Evolutionary conservation across 1,140 invertebrate species (phyloP).

Genomic region (Probaryconus sp.): DNA sequence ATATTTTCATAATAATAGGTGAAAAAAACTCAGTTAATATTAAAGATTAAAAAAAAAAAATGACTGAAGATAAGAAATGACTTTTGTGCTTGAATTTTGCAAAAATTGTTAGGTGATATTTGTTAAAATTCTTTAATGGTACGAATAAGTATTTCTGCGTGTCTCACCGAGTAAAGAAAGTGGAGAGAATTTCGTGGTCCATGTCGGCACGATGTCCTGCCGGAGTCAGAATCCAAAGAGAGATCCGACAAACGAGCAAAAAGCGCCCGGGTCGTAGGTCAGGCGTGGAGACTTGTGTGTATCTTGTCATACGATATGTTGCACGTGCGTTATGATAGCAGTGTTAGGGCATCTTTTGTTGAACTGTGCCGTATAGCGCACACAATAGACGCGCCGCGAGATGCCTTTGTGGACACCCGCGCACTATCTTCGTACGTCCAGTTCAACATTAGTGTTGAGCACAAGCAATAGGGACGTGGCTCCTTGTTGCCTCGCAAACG

Average conservation of each 20-base stretch:
- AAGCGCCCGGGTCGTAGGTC: slow-evolving; percentile 45
- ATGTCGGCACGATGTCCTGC: slow-evolving; percentile 40
- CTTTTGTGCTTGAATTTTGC: no score
- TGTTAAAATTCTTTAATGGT: no score
- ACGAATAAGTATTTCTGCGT: not conserved
- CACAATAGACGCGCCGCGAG: slow-evolving; percentile 39
- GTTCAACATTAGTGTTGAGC: no score
- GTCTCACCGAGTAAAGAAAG: not conserved
- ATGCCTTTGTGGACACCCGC: slow-evolving; percentile 39
- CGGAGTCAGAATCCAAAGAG: slow-evolving; percentile 28
- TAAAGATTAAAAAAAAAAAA: no score
- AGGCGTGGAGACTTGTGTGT: slow-evolving; percentile 26
- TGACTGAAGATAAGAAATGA: no score
- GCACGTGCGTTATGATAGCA: slow-evolving; percentile 50
- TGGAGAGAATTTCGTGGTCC: slow-evolving; percentile 44
- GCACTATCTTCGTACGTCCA: slow-evolving; percentile 13
- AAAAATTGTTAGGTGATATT: no score
- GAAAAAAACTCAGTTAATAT: no score
- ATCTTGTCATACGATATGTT: slow-evolving; percentile 53
- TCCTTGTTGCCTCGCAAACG: slow-evolving; percentile 3
- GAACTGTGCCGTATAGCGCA: slow-evolving; percentile 13
- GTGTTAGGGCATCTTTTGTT: slow-evolving; percentile 41
- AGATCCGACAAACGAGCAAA: slow-evolving; percentile 32
- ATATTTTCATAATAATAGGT: no score
- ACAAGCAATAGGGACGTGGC: no score